A percentile compares a stretch with the other conserved stretches of the same genome.
These are phyloP conservation scores for Pteromalus puparum DNA, from an alignment of 1,140 invertebrate genomes.

Conservation along the genomic window DNA sequence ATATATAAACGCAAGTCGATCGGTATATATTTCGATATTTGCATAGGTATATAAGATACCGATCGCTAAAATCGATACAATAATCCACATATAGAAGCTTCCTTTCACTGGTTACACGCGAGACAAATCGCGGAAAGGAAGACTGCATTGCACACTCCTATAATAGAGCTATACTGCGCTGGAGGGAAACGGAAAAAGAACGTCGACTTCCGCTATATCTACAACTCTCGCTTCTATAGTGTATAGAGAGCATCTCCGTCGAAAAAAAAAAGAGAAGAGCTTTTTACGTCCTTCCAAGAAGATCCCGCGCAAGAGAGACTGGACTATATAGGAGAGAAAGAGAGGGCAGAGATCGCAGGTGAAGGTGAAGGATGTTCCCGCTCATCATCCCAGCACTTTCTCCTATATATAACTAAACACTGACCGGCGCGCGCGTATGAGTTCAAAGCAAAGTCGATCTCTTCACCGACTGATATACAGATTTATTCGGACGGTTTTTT, in stretches of 20 bases:
- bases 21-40: too few species aligned
- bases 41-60: too few species aligned
- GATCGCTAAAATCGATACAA: too few species aligned
- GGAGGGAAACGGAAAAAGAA: not conserved
- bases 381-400: not conserved
- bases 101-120: not conserved
- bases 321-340: too few species aligned
- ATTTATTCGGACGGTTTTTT: not conserved
- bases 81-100: too few species aligned
- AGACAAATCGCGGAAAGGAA: not conserved
- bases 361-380: not conserved
- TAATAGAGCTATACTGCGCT: not conserved
- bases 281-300: too few species aligned
- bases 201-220: not conserved
- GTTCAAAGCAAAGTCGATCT: not conserved
- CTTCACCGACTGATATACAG: not conserved
- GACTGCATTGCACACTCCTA: not conserved
- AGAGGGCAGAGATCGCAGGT: slow-evolving; percentile 2
- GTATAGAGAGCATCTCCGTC: too few species aligned
- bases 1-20: too few species aligned
- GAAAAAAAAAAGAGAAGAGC: too few species aligned
- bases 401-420: not conserved
- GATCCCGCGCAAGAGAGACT: too few species aligned
- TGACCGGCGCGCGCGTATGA: not conserved
- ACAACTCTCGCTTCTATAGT: too few species aligned